phyloP scores from a whole-genome alignment of 1,140 invertebrate genomes.

The Lepidostoma basale region DNA sequence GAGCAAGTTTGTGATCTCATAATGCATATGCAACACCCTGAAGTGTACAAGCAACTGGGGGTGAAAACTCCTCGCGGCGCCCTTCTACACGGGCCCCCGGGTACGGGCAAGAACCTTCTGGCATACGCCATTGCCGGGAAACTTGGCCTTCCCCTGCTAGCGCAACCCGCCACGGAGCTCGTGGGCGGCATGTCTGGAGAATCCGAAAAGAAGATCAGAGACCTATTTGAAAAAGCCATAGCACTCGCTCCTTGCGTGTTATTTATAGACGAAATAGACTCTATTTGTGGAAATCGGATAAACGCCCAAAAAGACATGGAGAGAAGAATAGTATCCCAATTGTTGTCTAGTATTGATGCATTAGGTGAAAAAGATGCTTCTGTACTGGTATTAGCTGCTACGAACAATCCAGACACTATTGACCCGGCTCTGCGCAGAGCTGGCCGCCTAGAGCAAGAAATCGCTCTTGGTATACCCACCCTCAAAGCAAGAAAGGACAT shows the following conservation, averaged over 20 bases:
- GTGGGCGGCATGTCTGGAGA: slow-evolving; percentile 95
- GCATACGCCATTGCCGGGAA: slow-evolving; percentile 90
- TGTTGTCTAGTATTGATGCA: slow-evolving; percentile 88
- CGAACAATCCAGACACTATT: slow-evolving; percentile 90
- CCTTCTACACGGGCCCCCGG: slow-evolving; percentile 89
- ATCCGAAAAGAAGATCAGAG: slow-evolving; percentile 90
- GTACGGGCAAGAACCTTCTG: slow-evolving; percentile 91
- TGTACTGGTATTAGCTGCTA: slow-evolving; percentile 92
- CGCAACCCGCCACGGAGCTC: slow-evolving; percentile 88
- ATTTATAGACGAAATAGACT: slow-evolving; percentile 96
- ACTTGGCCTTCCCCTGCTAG: slow-evolving; percentile 74
- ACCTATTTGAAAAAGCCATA: slow-evolving; percentile 86
- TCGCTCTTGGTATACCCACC: slow-evolving; percentile 92
- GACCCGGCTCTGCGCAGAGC: slow-evolving; percentile 92
- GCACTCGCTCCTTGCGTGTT: slow-evolving; percentile 79
- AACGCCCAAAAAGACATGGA: slow-evolving; percentile 95
- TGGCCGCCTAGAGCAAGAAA: slow-evolving; percentile 92
- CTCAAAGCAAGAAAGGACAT: slow-evolving; percentile 78
- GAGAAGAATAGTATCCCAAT: slow-evolving; percentile 89
- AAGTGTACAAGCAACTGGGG: slow-evolving; percentile 79
- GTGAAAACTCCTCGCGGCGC: slow-evolving; percentile 84
- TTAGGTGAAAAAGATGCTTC: slow-evolving; percentile 67
- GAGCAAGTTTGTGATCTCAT: slow-evolving; percentile 82
- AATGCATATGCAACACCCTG: slow-evolving; percentile 83
- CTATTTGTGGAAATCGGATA: slow-evolving; percentile 84